Percentiles rank a stretch among this genome's conserved stretches.
Evolutionary conservation across 2,113 vertebrate species (phyloP).

Genomic region (Pogona vitticeps): DNA sequence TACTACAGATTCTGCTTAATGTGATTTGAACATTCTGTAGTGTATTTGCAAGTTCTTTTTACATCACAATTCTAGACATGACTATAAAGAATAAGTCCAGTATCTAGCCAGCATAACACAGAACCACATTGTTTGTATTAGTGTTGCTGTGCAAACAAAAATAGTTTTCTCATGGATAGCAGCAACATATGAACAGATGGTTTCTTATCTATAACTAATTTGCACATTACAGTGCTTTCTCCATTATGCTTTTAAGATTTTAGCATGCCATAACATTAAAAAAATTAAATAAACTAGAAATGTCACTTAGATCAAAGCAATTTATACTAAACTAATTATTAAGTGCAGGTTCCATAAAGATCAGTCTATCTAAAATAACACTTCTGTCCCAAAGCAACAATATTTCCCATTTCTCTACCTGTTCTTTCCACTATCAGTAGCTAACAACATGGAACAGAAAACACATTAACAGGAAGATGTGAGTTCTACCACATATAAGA

Average conservation of each 20-base stretch:
- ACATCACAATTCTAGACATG: neutral
- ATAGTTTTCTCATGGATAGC: no score
- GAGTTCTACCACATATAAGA: no score
- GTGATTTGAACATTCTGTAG: neutral
- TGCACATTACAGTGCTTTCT: neutral
- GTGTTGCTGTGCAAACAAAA: no score
- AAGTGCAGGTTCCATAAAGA: neutral
- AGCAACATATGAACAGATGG: neutral
- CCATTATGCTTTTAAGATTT: neutral
- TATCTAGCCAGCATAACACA: neutral
- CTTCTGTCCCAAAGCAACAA: neutral
- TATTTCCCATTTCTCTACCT: neutral
- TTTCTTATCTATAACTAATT: neutral
- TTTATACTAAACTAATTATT: neutral
- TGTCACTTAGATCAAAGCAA: neutral
- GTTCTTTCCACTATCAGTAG: no score
- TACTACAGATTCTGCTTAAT: conserved; percentile 17
- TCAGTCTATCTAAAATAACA: no score
- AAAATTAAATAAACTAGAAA: neutral
- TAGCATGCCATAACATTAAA: neutral
- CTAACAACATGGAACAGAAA: no score
- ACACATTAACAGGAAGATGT: no score
- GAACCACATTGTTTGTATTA: no score
- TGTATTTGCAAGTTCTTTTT: conserved; percentile 14
- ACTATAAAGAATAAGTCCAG: neutral